A percentile compares a stretch with the other conserved stretches of the same genome.
Conservation (phyloP, 2,797 vertebrate genomes). For the Parauchenoglanis ngamensis region DNA sequence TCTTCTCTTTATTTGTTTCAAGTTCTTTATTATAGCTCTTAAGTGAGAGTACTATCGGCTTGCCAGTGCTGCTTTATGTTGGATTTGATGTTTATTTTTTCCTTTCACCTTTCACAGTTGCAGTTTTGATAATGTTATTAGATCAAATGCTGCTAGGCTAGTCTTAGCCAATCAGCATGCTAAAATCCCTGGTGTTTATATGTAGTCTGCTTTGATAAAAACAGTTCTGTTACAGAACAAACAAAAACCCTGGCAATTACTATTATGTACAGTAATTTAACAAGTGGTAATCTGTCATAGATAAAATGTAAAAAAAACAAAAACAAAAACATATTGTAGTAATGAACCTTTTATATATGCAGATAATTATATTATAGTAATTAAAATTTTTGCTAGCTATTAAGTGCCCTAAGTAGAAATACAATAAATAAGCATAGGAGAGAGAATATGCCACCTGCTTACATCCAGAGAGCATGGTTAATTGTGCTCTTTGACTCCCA, state of each 20-base stretch:
- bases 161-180: conserved; percentile 52
- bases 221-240: background rate
- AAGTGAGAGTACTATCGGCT: background rate
- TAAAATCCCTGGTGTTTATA: background rate
- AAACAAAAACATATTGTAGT: too few relatives aligned
- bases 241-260: background rate
- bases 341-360: background rate
- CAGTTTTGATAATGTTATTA: conserved; percentile 47
- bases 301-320: background rate
- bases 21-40: background rate
- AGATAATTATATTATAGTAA: background rate
- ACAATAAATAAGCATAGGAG: background rate
- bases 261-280: background rate
- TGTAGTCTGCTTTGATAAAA: background rate
- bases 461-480: too few relatives aligned
- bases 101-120: conserved; percentile 48
- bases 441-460: background rate
- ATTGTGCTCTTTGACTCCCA: background rate
- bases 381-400: background rate
- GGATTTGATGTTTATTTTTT: conserved; percentile 24
- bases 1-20: conserved; percentile 27
- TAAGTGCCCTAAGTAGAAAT: background rate
- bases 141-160: conserved; percentile 57
- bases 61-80: conserved; percentile 6
- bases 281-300: background rate